Base-by-base conservation (phyloP, 2,888 invertebrate genomes). In the Pollenia griseotomentosa region DNA sequence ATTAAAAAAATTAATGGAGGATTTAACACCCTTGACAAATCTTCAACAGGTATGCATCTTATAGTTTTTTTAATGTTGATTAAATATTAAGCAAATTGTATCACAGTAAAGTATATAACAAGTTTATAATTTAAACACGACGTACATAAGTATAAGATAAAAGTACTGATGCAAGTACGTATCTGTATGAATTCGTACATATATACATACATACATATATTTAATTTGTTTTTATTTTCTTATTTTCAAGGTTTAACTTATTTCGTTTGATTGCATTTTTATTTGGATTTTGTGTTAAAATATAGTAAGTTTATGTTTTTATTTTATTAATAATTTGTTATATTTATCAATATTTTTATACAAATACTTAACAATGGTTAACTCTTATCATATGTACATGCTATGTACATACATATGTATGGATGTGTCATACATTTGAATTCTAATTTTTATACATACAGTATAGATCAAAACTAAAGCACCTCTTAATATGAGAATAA, bases 1-100 rank as follows among this genome's bases (percentile, higher is more conserved):
- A 73, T 73, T 85, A 80, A 61, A 33, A 5, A 33, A 33, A 33
- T 33, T 33, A 33, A 88, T 88, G 88, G 88, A 88, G 73, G 88
- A 88, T 77, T 44, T 85, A 44, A 88, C 88, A 12, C 88, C 85
- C 19, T 63, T 88, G 40, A 85, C 83, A 51, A 85, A 75, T 83
- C 75, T 88, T 85, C 80, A 88, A 80, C 80, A 88, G 88, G 88
- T 88, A 78, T 53, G 33, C 33, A 33, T 33, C 33, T 33, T 33
- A 33, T 33, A 33, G 33, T 33, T 33, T 33, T 33, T 33, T 33
- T 33, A 33, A 33, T 33, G 33, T 33, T 6, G 33, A 6, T 4
- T 6, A 33, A 33, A 33, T 33, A 33, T 33, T 33, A 6, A 23
- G 3, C 23, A 23, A 23, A 23, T 23, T 23, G 23, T 23, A 33